phyloP scores from a whole-genome alignment of 2,113 vertebrate species.

The Dendrocopos noguchii region DNA sequence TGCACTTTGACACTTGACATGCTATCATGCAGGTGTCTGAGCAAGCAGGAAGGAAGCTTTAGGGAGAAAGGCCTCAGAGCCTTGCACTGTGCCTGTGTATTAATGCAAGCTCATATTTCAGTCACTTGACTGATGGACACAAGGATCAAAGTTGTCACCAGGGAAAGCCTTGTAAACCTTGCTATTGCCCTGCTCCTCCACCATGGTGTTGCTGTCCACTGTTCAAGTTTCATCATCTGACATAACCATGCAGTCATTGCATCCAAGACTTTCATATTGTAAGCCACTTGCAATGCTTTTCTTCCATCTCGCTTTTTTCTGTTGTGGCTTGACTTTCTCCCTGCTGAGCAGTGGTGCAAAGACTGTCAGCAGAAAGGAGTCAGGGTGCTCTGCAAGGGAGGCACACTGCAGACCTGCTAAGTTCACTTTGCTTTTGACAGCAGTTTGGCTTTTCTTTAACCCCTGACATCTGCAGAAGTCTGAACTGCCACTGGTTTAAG shows the following conservation, averaged over 20 bases:
- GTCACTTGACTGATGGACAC: rapidly evolving
- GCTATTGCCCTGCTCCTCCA: background rate
- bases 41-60: rapidly evolving
- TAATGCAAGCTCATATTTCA: background rate
- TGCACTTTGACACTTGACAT: background rate
- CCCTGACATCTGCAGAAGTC: background rate
- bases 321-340: background rate
- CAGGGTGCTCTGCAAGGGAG: background rate
- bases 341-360: background rate
- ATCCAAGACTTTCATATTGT: background rate
- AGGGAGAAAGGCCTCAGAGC: background rate
- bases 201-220: background rate
- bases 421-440: background rate
- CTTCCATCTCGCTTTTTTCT: background rate
- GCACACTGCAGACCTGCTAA: background rate
- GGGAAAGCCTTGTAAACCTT: background rate
- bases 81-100: background rate
- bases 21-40: background rate
- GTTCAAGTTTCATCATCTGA: background rate
- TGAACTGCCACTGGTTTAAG: background rate
- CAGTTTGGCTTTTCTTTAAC: background rate
- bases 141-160: background rate
- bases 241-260: background rate
- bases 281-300: background rate
- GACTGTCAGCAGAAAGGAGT: background rate